These are phyloP conservation scores for Coenobita brevimanus DNA, from an alignment of 1,140 invertebrate species.

Conservation along the genomic window DNA sequence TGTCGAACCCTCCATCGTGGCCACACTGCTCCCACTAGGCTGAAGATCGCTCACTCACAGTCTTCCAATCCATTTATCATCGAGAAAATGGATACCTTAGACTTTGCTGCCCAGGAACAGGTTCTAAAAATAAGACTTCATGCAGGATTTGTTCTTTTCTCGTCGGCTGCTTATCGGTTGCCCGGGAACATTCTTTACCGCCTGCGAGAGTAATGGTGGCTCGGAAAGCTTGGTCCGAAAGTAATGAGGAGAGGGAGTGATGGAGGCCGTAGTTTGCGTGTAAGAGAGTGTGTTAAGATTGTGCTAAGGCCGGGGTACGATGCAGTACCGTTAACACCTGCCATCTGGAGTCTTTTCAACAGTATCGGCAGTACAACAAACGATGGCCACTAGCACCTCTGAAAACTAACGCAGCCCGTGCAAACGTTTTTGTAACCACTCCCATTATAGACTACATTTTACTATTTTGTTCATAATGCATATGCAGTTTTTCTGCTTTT, in stretches of 20 bases:
- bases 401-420: too few species aligned
- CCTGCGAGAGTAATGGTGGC: constrained; percentile 15
- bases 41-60: constrained; percentile 20
- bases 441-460: too few species aligned
- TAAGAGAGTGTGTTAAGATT: not conserved
- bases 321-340: too few species aligned
- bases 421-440: too few species aligned
- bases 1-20: not conserved
- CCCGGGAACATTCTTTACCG: constrained; percentile 16
- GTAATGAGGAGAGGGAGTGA: constrained; percentile 18
- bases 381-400: too few species aligned
- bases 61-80: constrained; percentile 45
- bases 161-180: constrained; percentile 16
- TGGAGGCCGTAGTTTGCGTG: not conserved
- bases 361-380: too few species aligned
- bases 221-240: not conserved
- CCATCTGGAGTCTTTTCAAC: too few species aligned
- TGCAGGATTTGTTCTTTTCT: not conserved
- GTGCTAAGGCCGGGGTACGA: too few species aligned
- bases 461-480: too few species aligned
- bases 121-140: constrained; percentile 38
- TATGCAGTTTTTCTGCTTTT: too few species aligned
- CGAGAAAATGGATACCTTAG: constrained; percentile 40
- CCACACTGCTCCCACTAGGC: constrained; percentile 10
- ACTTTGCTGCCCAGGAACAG: constrained; percentile 17